Percentiles rank a stretch among this genome's conserved stretches.
phyloP scores from a whole-genome alignment of 1,140 invertebrate genomes.

The Teleogryllus occipitalis region DNA sequence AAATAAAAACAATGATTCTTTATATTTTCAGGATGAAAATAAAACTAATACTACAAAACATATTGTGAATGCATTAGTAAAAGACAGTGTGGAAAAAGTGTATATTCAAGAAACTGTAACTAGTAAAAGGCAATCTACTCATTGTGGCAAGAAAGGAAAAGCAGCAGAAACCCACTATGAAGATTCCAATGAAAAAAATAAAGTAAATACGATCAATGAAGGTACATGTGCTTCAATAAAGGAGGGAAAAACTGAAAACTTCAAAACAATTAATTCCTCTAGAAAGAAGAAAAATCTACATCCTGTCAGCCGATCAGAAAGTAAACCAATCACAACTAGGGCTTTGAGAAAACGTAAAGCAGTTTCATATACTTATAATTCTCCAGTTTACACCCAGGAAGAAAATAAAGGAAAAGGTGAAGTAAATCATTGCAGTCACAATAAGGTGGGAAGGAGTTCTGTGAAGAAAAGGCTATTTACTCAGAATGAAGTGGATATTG shows the following conservation, averaged over 20 bases:
- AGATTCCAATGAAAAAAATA: no score
- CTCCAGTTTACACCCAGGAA: neutral
- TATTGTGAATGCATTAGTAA: neutral
- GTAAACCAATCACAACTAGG: neutral
- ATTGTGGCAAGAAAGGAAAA: neutral
- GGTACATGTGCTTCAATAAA: no score
- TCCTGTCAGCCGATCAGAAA: neutral
- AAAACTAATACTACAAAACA: neutral
- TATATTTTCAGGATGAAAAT: neutral
- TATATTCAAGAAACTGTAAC: neutral
- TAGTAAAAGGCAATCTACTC: neutral
- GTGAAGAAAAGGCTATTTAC: neutral
- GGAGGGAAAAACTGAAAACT: no score
- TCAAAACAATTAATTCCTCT: neutral
- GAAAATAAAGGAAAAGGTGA: neutral
- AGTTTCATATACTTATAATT: neutral
- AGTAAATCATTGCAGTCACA: neutral
- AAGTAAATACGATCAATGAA: no score
- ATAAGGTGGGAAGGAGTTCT: neutral
- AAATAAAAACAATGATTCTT: neutral
- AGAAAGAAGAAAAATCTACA: neutral
- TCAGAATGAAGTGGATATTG: neutral
- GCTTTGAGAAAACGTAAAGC: neutral
- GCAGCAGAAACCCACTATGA: no score
- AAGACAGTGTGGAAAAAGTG: neutral